Percentiles rank a stretch among this genome's conserved stretches.
These are phyloP conservation scores for Tragelaphus scriptus DNA, from an alignment of 2,113 vertebrate genomes.

Conservation along the genomic window DNA sequence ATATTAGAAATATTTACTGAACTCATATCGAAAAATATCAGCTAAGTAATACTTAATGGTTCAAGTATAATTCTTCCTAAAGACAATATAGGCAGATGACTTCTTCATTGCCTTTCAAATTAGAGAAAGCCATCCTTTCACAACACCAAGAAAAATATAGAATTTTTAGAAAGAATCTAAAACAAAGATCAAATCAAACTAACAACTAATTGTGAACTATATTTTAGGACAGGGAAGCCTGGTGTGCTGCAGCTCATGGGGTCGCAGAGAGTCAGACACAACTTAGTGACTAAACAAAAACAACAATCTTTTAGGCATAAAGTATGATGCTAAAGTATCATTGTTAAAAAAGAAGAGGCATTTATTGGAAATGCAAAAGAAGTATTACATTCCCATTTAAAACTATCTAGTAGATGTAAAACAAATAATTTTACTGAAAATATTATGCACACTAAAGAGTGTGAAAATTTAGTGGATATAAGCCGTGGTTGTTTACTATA, in stretches of 20 bases:
- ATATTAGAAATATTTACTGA: conserved; percentile 62
- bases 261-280: neutral
- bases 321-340: neutral
- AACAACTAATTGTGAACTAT: neutral
- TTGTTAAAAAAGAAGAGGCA: neutral
- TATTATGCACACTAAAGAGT: neutral
- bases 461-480: neutral
- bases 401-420: neutral
- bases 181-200: neutral
- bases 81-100: neutral
- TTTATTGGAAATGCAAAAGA: neutral
- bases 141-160: neutral
- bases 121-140: neutral
- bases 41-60: conserved; percentile 30
- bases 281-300: neutral
- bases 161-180: neutral
- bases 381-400: neutral
- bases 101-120: neutral
- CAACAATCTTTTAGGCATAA: neutral
- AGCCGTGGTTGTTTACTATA: neutral
- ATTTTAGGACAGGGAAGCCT: neutral
- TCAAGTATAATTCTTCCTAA: neutral
- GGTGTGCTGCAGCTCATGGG: neutral
- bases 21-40: conserved; percentile 33
- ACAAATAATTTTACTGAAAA: neutral